phyloP scores from a whole-genome alignment of 2,113 vertebrate genomes.

The Atractosteus spatula region DNA sequence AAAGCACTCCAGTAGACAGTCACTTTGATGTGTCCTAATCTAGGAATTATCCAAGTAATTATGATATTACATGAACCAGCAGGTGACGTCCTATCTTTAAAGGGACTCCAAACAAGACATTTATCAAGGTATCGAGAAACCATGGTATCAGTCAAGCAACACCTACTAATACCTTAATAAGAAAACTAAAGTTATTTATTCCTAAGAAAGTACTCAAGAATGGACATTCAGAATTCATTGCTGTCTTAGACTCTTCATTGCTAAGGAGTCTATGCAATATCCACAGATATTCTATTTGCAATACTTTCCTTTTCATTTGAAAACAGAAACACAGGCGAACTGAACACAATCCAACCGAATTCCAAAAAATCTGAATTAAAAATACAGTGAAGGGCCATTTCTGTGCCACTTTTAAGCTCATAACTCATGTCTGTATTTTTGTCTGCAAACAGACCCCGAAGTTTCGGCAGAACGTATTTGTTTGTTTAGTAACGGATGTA shows the following conservation, averaged over 20 bases:
- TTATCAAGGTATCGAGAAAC: background rate
- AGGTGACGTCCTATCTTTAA: background rate
- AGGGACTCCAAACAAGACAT: background rate
- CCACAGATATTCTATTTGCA: no score
- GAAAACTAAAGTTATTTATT: no score
- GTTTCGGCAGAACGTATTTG: slow-evolving; percentile 58
- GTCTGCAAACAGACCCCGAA: slow-evolving; percentile 56
- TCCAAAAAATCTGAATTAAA: background rate
- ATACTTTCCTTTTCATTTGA: background rate
- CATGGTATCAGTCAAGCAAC: no score
- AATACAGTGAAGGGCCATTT: slow-evolving; percentile 48
- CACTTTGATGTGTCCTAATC: background rate
- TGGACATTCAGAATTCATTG: no score
- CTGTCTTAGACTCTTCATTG: no score
- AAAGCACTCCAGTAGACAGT: background rate
- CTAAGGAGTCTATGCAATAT: no score
- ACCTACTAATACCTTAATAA: no score
- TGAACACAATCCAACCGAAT: background rate
- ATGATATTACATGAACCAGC: background rate
- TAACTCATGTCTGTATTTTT: slow-evolving; percentile 73
- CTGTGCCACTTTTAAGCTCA: slow-evolving; percentile 55
- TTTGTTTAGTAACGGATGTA: slow-evolving; percentile 66
- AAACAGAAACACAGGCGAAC: background rate
- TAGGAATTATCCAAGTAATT: background rate
- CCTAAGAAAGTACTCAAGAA: no score